phyloP scores from a whole-genome alignment of 2,113 vertebrate genomes.

The Centropus unirufus region DNA sequence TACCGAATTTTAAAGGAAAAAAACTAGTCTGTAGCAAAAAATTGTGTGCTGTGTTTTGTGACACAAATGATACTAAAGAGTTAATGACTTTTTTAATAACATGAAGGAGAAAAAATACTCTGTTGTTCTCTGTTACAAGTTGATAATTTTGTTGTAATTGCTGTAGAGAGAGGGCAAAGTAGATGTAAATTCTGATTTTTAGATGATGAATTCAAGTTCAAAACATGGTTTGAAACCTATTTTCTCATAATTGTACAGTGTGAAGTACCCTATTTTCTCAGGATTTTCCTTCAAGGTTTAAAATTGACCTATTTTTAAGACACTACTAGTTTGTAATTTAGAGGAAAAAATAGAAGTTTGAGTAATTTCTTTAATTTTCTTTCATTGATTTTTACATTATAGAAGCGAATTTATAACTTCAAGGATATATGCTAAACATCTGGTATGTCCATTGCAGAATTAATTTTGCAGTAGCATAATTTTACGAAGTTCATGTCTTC shows the following conservation, averaged over 20 bases:
- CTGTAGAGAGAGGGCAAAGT: background rate
- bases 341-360: background rate
- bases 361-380: background rate
- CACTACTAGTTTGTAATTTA: background rate
- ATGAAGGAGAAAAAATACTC: background rate
- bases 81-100: background rate
- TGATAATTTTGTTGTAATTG: background rate
- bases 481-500: background rate
- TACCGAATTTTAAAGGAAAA: conserved; percentile 19
- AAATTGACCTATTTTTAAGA: background rate
- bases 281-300: background rate
- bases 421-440: background rate
- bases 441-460: background rate
- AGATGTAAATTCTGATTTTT: background rate
- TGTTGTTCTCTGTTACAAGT: background rate
- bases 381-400: background rate
- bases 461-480: background rate
- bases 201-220: background rate
- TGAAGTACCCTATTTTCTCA: background rate
- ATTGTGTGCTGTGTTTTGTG: background rate
- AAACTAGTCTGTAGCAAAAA: background rate
- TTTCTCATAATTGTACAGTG: background rate
- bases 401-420: background rate
- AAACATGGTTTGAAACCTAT: background rate
- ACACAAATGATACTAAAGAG: background rate